Conservation (phyloP, 2,888 invertebrate species). For the Dryobota labecula region DNA sequence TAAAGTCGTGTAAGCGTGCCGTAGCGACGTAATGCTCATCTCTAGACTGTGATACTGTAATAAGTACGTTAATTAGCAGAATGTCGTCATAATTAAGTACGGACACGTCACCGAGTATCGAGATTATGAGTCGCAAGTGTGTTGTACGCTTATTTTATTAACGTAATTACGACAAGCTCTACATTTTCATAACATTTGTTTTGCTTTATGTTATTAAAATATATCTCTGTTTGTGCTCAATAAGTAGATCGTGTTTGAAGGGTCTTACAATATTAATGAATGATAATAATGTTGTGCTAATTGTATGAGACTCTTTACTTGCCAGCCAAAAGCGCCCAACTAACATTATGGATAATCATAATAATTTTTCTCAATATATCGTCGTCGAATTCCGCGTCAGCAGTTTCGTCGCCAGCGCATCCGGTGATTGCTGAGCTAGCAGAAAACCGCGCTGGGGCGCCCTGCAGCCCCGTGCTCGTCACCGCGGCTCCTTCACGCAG, state of each 20-base stretch:
- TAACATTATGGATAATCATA: neutral
- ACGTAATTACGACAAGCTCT: conserved; percentile 13
- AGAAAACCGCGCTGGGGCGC: too few relatives aligned
- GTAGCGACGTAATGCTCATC: conserved; percentile 16
- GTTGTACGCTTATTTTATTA: conserved; percentile 34
- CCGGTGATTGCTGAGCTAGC: too few relatives aligned
- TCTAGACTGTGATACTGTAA: conserved; percentile 21
- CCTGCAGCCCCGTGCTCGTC: too few relatives aligned
- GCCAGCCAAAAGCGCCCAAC: too few relatives aligned
- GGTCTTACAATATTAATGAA: neutral
- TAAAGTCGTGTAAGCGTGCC: neutral
- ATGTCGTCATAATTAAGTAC: conserved; percentile 20
- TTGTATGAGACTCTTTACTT: neutral
- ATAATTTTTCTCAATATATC: too few relatives aligned
- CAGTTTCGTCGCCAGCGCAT: too few relatives aligned
- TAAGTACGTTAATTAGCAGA: conserved; percentile 55
- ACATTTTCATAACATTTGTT: conserved; percentile 22
- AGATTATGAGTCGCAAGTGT: conserved; percentile 52
- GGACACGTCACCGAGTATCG: conserved; percentile 24
- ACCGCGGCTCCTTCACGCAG: too few relatives aligned
- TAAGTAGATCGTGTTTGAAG: neutral
- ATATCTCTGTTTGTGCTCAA: neutral
- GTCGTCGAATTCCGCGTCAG: too few relatives aligned
- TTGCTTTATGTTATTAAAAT: neutral
- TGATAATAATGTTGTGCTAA: neutral